phyloP scores from a whole-genome alignment of 1,140 invertebrate genomes.

The Zophobas atratus region DNA sequence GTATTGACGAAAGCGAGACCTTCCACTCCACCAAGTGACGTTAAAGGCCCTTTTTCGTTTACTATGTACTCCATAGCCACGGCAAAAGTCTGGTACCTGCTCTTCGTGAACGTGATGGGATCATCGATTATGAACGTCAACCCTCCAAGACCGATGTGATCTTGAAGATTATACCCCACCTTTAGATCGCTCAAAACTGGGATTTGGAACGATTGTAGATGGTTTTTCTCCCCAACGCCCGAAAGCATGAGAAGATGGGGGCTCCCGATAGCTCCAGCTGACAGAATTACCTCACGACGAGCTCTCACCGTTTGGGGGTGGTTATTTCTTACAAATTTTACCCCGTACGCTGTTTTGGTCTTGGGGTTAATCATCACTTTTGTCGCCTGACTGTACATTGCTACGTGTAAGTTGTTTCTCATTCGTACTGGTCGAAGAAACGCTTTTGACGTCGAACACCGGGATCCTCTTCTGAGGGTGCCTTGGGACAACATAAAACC shows the following conservation, averaged over 20 bases:
- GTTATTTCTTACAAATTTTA: constrained; percentile 81
- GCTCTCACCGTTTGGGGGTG: constrained; percentile 77
- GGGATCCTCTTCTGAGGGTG: constrained; percentile 87
- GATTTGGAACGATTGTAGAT: constrained; percentile 83
- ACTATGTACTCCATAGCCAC: constrained; percentile 88
- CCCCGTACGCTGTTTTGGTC: constrained; percentile 81
- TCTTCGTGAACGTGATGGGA: constrained; percentile 84
- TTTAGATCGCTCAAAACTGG: constrained; percentile 81
- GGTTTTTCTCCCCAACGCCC: constrained; percentile 86
- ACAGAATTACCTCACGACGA: constrained; percentile 84
- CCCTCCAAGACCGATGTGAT: constrained; percentile 88
- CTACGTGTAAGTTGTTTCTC: constrained; percentile 86
- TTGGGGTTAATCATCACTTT: constrained; percentile 78
- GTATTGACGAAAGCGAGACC: constrained; percentile 88
- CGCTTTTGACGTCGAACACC: constrained; percentile 92
- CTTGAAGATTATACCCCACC: constrained; percentile 88
- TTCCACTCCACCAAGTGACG: constrained; percentile 83
- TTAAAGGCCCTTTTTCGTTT: constrained; percentile 85
- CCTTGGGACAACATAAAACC: constrained; percentile 90
- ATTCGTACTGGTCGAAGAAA: constrained; percentile 87
- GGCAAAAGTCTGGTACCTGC: constrained; percentile 82
- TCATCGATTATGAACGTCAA: constrained; percentile 87
- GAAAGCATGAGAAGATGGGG: constrained; percentile 92
- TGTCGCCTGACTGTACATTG: constrained; percentile 84
- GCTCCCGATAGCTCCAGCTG: constrained; percentile 85